A percentile compares a stretch with the other conserved stretches of the same genome.
phyloP scores from a whole-genome alignment of 2,113 vertebrate species.

The Haplotaxodon microlepis region DNA sequence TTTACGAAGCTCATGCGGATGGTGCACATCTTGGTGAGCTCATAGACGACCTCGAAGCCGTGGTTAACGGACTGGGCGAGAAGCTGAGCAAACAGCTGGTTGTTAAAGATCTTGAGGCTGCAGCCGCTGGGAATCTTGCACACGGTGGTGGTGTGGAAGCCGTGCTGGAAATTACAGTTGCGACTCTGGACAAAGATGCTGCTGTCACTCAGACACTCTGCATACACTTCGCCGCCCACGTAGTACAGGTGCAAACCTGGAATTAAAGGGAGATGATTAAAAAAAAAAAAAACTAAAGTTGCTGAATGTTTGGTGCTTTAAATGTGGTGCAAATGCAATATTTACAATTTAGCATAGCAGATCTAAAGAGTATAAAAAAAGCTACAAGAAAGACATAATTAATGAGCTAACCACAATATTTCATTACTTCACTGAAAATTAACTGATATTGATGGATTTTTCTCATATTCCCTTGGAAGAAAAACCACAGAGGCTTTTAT shows the following conservation, averaged over 20 bases:
- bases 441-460: background rate
- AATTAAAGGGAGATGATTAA: background rate
- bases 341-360: background rate
- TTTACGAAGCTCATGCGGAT: conserved; percentile 98
- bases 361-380: background rate
- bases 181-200: conserved; percentile 98
- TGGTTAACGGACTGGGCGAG: conserved; percentile 95
- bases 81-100: conserved; percentile 95
- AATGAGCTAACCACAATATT: background rate
- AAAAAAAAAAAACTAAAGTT: background rate
- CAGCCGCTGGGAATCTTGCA: conserved; percentile 98
- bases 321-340: background rate
- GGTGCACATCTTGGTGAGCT: conserved; percentile 97
- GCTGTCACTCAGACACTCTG: conserved; percentile 96
- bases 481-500: background rate
- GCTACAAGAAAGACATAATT: background rate
- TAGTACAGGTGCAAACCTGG: conserved; percentile 94
- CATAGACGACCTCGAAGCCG: conserved; percentile 95
- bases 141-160: conserved; percentile 93
- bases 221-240: conserved; percentile 92
- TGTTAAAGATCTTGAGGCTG: conserved; percentile 98
- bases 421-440: background rate
- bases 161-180: conserved; percentile 98
- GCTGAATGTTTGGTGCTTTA: background rate
- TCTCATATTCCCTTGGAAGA: background rate